Evolutionary conservation across 2,888 invertebrate species (phyloP), one percentile per base, ranked within the genome.

Genomic region (Ichneumoninae sp.): DNA sequence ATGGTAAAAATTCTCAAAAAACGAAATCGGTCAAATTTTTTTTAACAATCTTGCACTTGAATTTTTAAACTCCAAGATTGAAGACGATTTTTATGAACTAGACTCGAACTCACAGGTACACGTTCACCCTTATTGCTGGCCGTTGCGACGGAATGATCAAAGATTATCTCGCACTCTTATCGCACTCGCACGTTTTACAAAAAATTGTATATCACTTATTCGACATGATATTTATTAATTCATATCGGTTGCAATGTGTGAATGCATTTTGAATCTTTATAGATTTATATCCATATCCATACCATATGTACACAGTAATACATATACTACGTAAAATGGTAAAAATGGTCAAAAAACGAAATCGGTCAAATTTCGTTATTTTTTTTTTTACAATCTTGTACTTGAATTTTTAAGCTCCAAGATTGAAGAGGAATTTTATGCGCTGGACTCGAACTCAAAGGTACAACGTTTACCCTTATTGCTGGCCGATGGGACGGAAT

Each of bases 201-300:
- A 26, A 60, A 30, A 30, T 30, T 60, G 13, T 5, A 30, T 5
- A 60, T 60, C 10, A 26, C 30, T 54, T 54, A 54, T 54, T 2
- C 77, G 36, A 19, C 47, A 26, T 26, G 71, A 30, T 68, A 73
- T 82, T 82, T 70, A 82, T 83, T 60, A 68, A 40, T 73, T 26
- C 60, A 78, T 71, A 19, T 16, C 26, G 66, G 71, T 47, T 30
- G 40, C 57, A 71, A 66, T 60, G 40, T 33, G 60, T 47, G 50
- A 54, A 71, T 65, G 69, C 57, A 75, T 81, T 54, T 65, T 36
- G n/a, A n/a, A n/a, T n/a, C n/a, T n/a, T n/a, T n/a, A n/a, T n/a
- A 65, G 8, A 70, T 36, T 1, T 1, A 26, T 26, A 26, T 26
- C 1, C 1, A 26, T 26, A 26, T 26, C 26, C 2, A 26, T 26